phyloP scores from a whole-genome alignment of 2,888 invertebrate genomes.

The Boloria selene region DNA sequence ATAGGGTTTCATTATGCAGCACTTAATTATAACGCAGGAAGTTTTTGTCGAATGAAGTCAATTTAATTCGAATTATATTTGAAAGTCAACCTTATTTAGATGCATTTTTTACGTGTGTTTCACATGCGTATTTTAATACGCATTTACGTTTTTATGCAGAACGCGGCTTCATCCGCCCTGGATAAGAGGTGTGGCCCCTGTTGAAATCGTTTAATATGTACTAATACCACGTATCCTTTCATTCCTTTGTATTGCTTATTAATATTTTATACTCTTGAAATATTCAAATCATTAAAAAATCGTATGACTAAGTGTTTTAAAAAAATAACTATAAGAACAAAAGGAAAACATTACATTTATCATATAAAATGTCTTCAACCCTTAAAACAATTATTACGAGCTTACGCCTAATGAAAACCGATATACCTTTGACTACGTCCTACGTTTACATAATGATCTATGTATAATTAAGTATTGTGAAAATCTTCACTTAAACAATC shows the following conservation, averaged over 20 bases:
- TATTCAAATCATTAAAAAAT: too few species aligned
- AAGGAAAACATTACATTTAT: too few species aligned
- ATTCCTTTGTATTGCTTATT: neutral
- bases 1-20: slow-evolving; percentile 3
- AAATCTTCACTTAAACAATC: too few species aligned
- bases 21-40: neutral
- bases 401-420: too few species aligned
- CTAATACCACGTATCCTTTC: neutral
- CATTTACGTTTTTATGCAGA: slow-evolving; percentile 21
- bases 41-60: neutral
- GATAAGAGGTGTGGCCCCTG: slow-evolving; percentile 25
- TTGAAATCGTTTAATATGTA: slow-evolving; percentile 11
- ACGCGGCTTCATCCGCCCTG: slow-evolving; percentile 33
- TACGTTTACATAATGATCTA: too few species aligned
- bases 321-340: too few species aligned
- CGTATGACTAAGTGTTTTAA: too few species aligned
- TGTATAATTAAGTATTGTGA: too few species aligned
- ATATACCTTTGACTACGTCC: too few species aligned
- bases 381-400: too few species aligned
- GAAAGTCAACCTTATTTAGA: slow-evolving; percentile 15
- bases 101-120: slow-evolving; percentile 8
- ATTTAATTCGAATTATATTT: slow-evolving; percentile 18
- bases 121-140: slow-evolving; percentile 16
- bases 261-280: too few species aligned
- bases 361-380: too few species aligned